Evolutionary conservation across 2,113 vertebrate species (phyloP).

Genomic region (Cyanoderma ruficeps): DNA sequence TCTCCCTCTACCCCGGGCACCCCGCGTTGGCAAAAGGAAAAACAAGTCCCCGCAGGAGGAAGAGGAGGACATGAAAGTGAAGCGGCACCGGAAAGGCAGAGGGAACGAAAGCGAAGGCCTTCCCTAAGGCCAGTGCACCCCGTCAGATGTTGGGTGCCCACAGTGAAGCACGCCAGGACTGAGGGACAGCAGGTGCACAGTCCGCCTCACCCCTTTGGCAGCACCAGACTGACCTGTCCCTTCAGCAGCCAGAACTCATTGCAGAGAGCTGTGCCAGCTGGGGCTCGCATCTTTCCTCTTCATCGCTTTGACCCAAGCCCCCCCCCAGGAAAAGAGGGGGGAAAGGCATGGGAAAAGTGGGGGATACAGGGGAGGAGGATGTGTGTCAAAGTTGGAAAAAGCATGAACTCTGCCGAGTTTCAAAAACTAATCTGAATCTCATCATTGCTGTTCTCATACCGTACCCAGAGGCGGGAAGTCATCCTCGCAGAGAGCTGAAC

Average conservation of each 20-base stretch:
- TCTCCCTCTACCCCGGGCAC: conserved; percentile 52
- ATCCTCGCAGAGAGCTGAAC: not conserved
- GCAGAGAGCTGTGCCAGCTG: not conserved
- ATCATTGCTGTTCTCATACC: conserved; percentile 30
- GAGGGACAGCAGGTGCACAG: not conserved
- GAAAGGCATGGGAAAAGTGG: not conserved
- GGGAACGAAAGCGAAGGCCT: conserved; percentile 74
- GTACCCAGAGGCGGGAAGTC: not conserved
- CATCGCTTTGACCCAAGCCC: conserved; percentile 17
- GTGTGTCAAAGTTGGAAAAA: not conserved
- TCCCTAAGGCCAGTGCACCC: conserved; percentile 49
- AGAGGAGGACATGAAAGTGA: conserved; percentile 78
- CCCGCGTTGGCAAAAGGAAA: conserved; percentile 76
- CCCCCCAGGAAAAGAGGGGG: not conserved
- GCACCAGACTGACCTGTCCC: conserved; percentile 32
- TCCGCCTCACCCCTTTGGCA: not conserved
- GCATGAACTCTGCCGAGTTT: conserved; percentile 15
- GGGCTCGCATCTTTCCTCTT: not conserved
- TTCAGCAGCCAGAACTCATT: not conserved
- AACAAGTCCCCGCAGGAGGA: conserved; percentile 63
- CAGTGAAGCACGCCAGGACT: not conserved
- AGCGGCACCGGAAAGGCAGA: conserved; percentile 81
- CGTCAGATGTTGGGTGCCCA: not conserved
- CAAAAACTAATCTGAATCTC: conserved; percentile 36
- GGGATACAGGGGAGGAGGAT: not conserved